Conservation (phyloP, 64 coral and sea anemone species). For the Dendrophyllia cribrosa region DNA sequence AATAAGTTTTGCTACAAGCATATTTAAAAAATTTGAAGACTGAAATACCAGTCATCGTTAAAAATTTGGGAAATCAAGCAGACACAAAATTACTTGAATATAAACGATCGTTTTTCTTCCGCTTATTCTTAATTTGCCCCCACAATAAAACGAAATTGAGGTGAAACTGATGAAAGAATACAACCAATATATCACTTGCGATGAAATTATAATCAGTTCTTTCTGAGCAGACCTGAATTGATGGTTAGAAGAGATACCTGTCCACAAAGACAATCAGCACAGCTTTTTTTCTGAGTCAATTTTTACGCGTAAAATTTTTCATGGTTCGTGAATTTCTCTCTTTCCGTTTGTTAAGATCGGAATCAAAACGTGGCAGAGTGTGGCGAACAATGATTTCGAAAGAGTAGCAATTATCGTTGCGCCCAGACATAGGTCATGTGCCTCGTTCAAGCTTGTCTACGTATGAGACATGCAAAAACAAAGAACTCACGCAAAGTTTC, state of each 20-base stretch:
- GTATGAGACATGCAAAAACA: slow-evolving; percentile 12
- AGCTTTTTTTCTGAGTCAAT: background rate
- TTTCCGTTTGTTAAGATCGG: background rate
- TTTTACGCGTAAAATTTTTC: background rate
- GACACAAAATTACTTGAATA: background rate
- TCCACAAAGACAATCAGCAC: background rate
- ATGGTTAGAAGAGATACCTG: slow-evolving; percentile 8
- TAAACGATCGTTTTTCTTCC: background rate
- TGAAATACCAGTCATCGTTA: too few species aligned
- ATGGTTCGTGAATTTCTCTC: background rate
- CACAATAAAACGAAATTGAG: slow-evolving; percentile 21
- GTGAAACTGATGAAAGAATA: slow-evolving; percentile 39
- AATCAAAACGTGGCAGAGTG: slow-evolving; percentile 24
- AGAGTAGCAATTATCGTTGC: slow-evolving; percentile 28
- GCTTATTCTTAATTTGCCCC: background rate
- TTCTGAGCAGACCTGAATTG: background rate
- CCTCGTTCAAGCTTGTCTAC: slow-evolving; percentile 11
- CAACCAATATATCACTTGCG: slow-evolving; percentile 9
- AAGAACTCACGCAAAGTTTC: slow-evolving; percentile 19
- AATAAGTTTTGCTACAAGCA: background rate
- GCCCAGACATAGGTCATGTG: slow-evolving; percentile 23
- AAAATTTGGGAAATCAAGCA: background rate
- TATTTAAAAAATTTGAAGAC: background rate
- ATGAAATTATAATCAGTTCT: slow-evolving; percentile 43
- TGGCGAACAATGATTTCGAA: slow-evolving; percentile 10